These are phyloP conservation scores for Callionymus lyra DNA, from an alignment of 2,113 vertebrate genomes.

Conservation along the genomic window DNA sequence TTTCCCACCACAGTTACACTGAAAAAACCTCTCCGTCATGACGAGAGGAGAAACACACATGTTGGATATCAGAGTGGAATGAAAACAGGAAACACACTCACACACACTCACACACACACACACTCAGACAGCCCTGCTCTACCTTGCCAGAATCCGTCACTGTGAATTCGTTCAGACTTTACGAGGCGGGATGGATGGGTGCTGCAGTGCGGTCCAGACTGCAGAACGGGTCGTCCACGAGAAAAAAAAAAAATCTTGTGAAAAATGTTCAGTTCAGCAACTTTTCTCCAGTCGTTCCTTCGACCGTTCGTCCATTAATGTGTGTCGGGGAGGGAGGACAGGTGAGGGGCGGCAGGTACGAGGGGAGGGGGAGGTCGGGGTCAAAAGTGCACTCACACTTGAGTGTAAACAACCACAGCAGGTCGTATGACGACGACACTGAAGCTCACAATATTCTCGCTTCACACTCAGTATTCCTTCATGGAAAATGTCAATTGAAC, in stretches of 20 bases:
- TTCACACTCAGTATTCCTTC: no score
- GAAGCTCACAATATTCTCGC: no score
- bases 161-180: slow-evolving; percentile 33
- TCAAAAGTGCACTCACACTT: no score
- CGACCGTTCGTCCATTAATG: no score
- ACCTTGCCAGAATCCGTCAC: slow-evolving; percentile 48
- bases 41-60: slow-evolving; percentile 32
- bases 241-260: slow-evolving; percentile 9
- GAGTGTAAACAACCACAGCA: no score
- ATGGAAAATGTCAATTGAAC: no score
- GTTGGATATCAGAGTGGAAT: slow-evolving; percentile 40
- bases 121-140: slow-evolving; percentile 12
- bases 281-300: slow-evolving; percentile 18
- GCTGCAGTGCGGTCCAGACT: slow-evolving; percentile 47
- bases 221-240: slow-evolving; percentile 43
- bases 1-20: slow-evolving; percentile 50
- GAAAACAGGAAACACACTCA: slow-evolving; percentile 48
- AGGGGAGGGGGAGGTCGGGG: no score
- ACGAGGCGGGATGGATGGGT: slow-evolving; percentile 35
- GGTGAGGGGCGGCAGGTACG: no score
- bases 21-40: slow-evolving; percentile 25
- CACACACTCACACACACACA: slow-evolving; percentile 11
- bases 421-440: no score
- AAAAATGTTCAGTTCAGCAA: slow-evolving; percentile 23
- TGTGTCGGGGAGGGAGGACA: no score